Base-by-base conservation (phyloP, 1,140 invertebrate species). In the Muscidifurax raptorellus region DNA sequence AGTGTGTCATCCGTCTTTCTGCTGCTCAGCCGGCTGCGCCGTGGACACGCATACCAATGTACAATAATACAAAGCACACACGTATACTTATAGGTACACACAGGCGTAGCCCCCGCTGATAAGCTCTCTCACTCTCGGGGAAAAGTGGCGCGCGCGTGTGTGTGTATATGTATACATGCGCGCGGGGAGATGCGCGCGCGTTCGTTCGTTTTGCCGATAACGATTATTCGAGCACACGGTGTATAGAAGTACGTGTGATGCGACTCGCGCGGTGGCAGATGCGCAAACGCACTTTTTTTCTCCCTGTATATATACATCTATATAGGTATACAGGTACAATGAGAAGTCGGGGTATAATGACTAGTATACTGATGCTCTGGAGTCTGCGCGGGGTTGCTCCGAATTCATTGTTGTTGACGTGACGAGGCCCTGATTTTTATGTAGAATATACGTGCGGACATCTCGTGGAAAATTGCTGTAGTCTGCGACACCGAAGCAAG, bases 261-360 rank as follows among this genome's bases (percentile, higher is more conserved):
- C 6, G 52, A 59, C 64, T 69, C 36, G 15, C 36, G 15, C n/a
- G 7, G 66, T 30, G 13, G 44, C n/a, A 6, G 72, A 40, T 47
- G 72, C 80, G 80, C 80, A 82, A 82, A 82, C 69, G 71, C 69
- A 82, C 69, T 27, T 75, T 72, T 80, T 72, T n/a, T 0, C 1
- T 7, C 13, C 66, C 47, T 4, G 32, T 40, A 0, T 40, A 0
- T 40, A 40, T 40, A 40, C 10, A 12, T 40, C 1, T 40, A 36
- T 36, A 36, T 10, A 36, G 5, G 9, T 6, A 36, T 36, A 36
- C 9, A 36, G 25, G 9, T 47, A 22, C 3, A 4, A 22, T n/a
- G 18, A 1, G 0, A n/a, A 18, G 52, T 6, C 64, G n/a, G 6
- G 22, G 36, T 36, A 78, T 66, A 78, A 78, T n/a, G n/a, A n/a